Base-by-base conservation (phyloP, 2,888 invertebrate species). In the Amblyteles armatorius region DNA sequence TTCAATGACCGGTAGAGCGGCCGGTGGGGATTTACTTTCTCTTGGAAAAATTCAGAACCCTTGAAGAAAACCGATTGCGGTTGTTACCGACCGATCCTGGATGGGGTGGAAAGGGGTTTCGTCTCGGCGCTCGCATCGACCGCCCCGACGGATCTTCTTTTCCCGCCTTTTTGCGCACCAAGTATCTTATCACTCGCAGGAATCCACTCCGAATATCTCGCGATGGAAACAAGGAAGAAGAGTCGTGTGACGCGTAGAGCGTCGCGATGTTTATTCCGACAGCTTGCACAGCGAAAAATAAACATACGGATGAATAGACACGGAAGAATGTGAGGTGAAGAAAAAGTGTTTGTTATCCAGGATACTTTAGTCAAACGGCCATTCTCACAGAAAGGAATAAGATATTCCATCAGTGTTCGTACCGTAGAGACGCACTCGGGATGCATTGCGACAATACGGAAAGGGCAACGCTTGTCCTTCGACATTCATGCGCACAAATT, bases 401-500 rank as follows among this genome's bases (percentile, higher is more conserved):
- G 63, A 69, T 68, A 74, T 44, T 69, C 48, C 44, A 26, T 22
- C 44, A 19, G 13, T 48, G 40, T 33, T 44, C 13, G 13, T 36
- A 36, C n/a, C 55, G 50, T 60, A 22, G 3, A 55, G 16, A 68
- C 50, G 11, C 40, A 36, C 44, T 79, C 44, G 69, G 69, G 73
- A 63, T 65, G 63, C 33, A 69, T 29, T 7, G 16, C 60, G 82
- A 78, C 73, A 60, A 67, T 26, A 50, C 57, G 52, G 9, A 16
- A 33, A 50, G 19, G 40, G 67, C 48, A 33, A 73, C 50, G 19
- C 50, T 84, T 69, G 63, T 81, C 60, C 72, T 78, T 74, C 73
- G 50, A 78, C 63, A 73, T 78, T 84, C 9, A n/a, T 63, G 55
- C 55, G 48, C 44, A 44, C 50, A 84, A 78, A 84, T 81, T 78